Base-by-base conservation (phyloP, 2,797 vertebrate genomes). In the Coranthus polyacanthus region DNA sequence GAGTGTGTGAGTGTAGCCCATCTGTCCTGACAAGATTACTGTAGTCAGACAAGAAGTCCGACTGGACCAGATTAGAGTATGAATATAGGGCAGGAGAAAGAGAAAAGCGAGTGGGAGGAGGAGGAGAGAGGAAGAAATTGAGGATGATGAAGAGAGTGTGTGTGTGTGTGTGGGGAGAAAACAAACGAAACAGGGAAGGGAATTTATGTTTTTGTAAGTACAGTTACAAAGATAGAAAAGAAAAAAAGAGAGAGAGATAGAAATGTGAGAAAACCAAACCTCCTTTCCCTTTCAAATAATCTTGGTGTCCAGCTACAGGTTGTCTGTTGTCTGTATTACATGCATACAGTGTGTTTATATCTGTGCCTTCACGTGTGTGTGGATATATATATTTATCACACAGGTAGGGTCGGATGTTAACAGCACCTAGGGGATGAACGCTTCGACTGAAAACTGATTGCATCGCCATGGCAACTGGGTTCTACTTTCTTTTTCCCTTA, bases 21-120 rank as follows among this genome's bases (percentile, higher is more conserved):
- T 94, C 93, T 95, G 94, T 91, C 92, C 88, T 92, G 87, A 91
- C 92, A 92, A 92, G 93, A 94, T 95, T 95, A 95, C 84, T 92
- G 81, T 83, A 92, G 84, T 91, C 85, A 84, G 83, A 90, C 86
- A 91, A 92, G 89, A 89, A 89, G 83, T 88, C 89, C 29, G 78
- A 88, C 87, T 66, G 75, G 81, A 89, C 83, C 81, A 86, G 90
- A 91, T 92, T 90, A 92, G 67, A 83, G 80, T 68, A 81, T 82
- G 74, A 90, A 88, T 84, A 87, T 87, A 91, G 90, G 85, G 70
- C 86, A 83, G 56, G 82, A 80, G 82, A 77, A 83, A 86, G 72
- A 51, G 66, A 61, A 53, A 55, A 47, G 21, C 56, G 47, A 60
- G 29, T 49, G 26, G 43, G 29, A 34, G 12, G 36, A 34, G 3